phyloP scores from a whole-genome alignment of 2,113 vertebrate species.

The Lucifuga dentata region DNA sequence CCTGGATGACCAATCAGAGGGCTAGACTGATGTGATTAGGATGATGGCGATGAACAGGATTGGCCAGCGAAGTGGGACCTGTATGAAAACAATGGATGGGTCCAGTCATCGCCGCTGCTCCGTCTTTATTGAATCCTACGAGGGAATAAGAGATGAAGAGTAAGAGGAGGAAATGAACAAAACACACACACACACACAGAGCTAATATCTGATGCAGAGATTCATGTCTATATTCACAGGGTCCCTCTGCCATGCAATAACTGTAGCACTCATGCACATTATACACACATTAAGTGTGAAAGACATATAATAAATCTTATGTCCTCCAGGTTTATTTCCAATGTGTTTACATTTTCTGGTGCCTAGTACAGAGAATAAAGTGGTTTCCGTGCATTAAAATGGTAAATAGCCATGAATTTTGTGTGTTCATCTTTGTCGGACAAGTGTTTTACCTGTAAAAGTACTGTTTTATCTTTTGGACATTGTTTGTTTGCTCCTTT shows the following conservation, averaged over 20 bases:
- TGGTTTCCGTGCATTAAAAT: slow-evolving; percentile 92
- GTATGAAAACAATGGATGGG: slow-evolving; percentile 58
- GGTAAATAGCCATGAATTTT: slow-evolving; percentile 82
- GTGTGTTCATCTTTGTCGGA: slow-evolving; percentile 71
- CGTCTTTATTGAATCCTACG: not conserved
- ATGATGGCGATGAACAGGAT: not conserved
- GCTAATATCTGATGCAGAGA: slow-evolving; percentile 37
- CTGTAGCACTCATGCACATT: slow-evolving; percentile 50
- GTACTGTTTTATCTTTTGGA: slow-evolving; percentile 45
- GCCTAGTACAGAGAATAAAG: slow-evolving; percentile 90
- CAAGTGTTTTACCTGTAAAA: slow-evolving; percentile 66
- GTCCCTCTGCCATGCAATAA: slow-evolving; percentile 71
- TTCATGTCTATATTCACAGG: slow-evolving; percentile 42
- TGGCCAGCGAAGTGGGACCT: slow-evolving; percentile 17
- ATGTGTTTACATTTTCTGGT: slow-evolving; percentile 98
- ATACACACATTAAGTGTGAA: slow-evolving; percentile 20
- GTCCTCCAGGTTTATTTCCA: slow-evolving; percentile 93
- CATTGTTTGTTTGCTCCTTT: slow-evolving; percentile 38
- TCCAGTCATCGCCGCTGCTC: slow-evolving; percentile 29
- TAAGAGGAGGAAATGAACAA: not conserved
- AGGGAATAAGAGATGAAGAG: not conserved
- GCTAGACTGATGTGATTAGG: not conserved
- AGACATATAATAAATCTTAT: slow-evolving; percentile 26
- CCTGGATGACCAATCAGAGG: slow-evolving; percentile 84
- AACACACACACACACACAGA: slow-evolving; percentile 11